A percentile compares a stretch with the other conserved stretches of the same genome.
Conservation (phyloP, 2,888 invertebrate genomes). For the Drosophila ezoana region DNA sequence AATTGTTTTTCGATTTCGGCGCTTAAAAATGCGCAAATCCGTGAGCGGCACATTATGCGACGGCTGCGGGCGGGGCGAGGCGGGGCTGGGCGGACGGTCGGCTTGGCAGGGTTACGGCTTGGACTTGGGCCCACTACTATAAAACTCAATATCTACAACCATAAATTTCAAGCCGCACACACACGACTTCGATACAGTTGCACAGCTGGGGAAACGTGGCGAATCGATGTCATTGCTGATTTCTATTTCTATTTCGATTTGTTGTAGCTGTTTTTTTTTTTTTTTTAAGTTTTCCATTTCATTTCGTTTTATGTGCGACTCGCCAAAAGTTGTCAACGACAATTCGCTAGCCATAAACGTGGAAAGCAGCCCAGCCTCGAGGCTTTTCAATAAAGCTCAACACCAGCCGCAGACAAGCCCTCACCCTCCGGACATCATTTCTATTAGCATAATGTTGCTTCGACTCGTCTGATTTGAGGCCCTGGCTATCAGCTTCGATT, state of each 20-base stretch:
- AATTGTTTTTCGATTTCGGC: slow-evolving; percentile 81
- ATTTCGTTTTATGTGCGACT: slow-evolving; percentile 73
- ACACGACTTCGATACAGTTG: slow-evolving; percentile 49
- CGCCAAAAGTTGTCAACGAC: slow-evolving; percentile 75
- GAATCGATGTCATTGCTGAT: slow-evolving; percentile 65
- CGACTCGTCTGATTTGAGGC: slow-evolving; percentile 51
- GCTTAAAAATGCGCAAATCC: slow-evolving; percentile 72
- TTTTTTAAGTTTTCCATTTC: slow-evolving; percentile 75
- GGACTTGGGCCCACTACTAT: slow-evolving; percentile 61
- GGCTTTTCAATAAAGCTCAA: slow-evolving; percentile 68
- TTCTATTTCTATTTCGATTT: slow-evolving; percentile 28
- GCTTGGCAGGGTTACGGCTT: slow-evolving; percentile 15
- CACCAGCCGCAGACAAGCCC: slow-evolving; percentile 63
- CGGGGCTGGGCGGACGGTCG: too few species aligned
- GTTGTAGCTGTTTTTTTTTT: slow-evolving; percentile 29
- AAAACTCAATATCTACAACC: slow-evolving; percentile 82
- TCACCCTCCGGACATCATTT: slow-evolving; percentile 46
- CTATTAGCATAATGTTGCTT: slow-evolving; percentile 77
- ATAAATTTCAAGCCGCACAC: slow-evolving; percentile 72
- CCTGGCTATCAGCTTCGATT: slow-evolving; percentile 51
- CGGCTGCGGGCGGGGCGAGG: not conserved
- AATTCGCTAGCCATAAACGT: slow-evolving; percentile 67
- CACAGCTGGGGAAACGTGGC: slow-evolving; percentile 66
- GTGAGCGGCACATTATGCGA: slow-evolving; percentile 48
- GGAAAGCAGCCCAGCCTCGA: slow-evolving; percentile 14